A percentile compares a stretch with the other conserved stretches of the same genome.
These are phyloP conservation scores for Astur gentilis DNA, from an alignment of 2,113 vertebrate genomes.

Conservation along the genomic window DNA sequence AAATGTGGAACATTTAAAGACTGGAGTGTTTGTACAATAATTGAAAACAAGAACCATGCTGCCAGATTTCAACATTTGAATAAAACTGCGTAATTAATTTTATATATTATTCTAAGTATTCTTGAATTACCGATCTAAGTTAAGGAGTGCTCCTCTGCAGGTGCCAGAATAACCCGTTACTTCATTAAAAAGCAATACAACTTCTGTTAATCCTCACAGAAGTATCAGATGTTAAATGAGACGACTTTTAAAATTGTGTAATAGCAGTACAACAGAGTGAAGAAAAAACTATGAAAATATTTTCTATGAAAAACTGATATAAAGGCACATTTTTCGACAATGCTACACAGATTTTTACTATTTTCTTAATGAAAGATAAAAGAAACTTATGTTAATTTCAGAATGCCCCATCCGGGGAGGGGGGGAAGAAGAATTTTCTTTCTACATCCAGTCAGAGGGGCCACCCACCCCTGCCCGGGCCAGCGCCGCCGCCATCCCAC, in stretches of 20 bases:
- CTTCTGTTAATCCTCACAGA: background rate
- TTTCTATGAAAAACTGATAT: background rate
- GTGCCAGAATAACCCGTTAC: background rate
- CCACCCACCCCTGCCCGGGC: rapidly evolving
- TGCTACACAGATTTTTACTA: background rate
- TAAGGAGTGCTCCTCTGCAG: background rate
- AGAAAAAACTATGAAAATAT: background rate
- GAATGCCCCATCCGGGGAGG: background rate
- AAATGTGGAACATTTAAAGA: background rate
- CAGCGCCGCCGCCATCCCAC: rapidly evolving
- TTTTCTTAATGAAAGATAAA: background rate
- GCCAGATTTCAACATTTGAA: background rate
- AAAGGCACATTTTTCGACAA: background rate
- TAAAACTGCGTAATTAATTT: background rate
- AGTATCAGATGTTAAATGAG: background rate
- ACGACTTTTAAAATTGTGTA: background rate
- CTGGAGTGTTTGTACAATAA: background rate
- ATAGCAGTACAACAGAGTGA: background rate
- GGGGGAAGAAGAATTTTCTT: background rate
- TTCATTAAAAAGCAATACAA: background rate
- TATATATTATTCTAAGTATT: background rate
- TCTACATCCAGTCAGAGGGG: background rate
- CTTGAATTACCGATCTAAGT: background rate
- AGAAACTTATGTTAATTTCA: background rate
- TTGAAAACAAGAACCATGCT: background rate